Percentiles rank a stretch among this genome's conserved stretches.
Evolutionary conservation across 1,140 invertebrate genomes (phyloP).

Genomic region (Thalassaphorura encarpata): DNA sequence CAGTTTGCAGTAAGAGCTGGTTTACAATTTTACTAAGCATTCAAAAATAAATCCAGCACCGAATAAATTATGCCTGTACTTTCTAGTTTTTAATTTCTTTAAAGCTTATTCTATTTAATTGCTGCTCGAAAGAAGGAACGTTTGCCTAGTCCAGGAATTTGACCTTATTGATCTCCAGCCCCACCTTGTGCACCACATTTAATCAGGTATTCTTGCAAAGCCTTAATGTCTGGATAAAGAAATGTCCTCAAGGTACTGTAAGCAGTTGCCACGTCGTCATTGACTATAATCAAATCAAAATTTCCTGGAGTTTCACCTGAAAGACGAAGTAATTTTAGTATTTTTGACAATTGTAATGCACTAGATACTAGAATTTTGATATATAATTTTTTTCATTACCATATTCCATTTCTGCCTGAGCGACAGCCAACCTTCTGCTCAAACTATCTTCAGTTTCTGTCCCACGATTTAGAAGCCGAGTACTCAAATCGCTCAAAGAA

Average conservation of each 20-base stretch:
- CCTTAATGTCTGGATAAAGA: slow-evolving; percentile 47
- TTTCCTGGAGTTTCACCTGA: slow-evolving; percentile 61
- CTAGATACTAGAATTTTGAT: not conserved
- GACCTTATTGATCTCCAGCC: not conserved
- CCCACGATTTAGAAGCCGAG: slow-evolving; percentile 60
- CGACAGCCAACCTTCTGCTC: slow-evolving; percentile 57
- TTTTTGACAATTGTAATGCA: not conserved
- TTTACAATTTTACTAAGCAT: no score
- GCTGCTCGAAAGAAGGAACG: no score
- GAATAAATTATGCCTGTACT: no score
- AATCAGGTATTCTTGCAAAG: slow-evolving; percentile 23
- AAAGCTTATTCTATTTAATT: no score
- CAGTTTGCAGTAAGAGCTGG: no score
- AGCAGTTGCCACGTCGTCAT: slow-evolving; percentile 79
- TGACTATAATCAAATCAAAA: slow-evolving; percentile 85
- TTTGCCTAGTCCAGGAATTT: no score
- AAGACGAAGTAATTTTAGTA: slow-evolving; percentile 23
- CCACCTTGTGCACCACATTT: not conserved
- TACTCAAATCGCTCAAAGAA: slow-evolving; percentile 64
- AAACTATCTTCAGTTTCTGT: slow-evolving; percentile 86
- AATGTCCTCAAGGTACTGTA: slow-evolving; percentile 68
- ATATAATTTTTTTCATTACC: slow-evolving; percentile 46
- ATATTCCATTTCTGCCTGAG: slow-evolving; percentile 70
- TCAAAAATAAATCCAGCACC: no score
- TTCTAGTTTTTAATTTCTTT: no score